phyloP scores from a whole-genome alignment of 2,888 invertebrate genomes.

The Coleophora deauratella region DNA sequence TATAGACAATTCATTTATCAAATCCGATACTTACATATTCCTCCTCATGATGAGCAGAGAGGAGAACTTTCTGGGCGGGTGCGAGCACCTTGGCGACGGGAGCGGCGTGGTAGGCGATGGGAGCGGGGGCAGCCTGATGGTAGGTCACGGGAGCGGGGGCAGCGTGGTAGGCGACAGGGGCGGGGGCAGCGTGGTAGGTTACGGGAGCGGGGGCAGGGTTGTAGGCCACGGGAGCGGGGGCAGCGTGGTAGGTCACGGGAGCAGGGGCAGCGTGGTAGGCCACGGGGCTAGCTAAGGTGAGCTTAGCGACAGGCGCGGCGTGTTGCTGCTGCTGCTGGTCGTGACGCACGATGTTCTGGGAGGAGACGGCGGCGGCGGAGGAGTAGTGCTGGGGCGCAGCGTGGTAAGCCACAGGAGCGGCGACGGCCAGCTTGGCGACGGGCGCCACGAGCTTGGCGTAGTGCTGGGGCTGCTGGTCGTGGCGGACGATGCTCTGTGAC shows the following conservation, averaged over 20 bases:
- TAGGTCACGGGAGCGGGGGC: slow-evolving; percentile 22
- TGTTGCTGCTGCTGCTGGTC: slow-evolving; percentile 29
- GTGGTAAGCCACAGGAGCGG: slow-evolving; percentile 20
- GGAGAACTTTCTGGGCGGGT: slow-evolving; percentile 28
- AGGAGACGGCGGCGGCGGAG: slow-evolving; percentile 39
- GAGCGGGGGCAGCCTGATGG: slow-evolving; percentile 39
- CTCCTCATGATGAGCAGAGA: slow-evolving; percentile 36
- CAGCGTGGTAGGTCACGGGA: slow-evolving; percentile 31
- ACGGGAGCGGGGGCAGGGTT: slow-evolving; percentile 32
- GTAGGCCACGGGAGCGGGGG: slow-evolving; percentile 23
- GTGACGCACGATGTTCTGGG: slow-evolving; percentile 42
- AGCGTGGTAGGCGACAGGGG: slow-evolving; percentile 15
- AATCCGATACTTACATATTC: slow-evolving; percentile 38
- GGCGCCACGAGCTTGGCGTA: slow-evolving; percentile 5
- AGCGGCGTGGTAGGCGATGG: slow-evolving; percentile 26
- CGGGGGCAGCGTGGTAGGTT: slow-evolving; percentile 14
- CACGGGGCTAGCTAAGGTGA: slow-evolving; percentile 22
- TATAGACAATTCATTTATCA: background rate
- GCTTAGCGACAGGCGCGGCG: slow-evolving; percentile 22
- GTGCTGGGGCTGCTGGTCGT: slow-evolving; percentile 22
- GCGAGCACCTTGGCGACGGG: slow-evolving; percentile 31
- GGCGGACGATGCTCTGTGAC: slow-evolving; percentile 47
- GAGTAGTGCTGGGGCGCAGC: slow-evolving; percentile 27
- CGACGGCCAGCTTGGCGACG: slow-evolving; percentile 28
- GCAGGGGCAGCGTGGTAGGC: slow-evolving; percentile 14